Evolutionary conservation across 1,140 invertebrate species (phyloP).

Genomic region (Euwallacea fornicatus): DNA sequence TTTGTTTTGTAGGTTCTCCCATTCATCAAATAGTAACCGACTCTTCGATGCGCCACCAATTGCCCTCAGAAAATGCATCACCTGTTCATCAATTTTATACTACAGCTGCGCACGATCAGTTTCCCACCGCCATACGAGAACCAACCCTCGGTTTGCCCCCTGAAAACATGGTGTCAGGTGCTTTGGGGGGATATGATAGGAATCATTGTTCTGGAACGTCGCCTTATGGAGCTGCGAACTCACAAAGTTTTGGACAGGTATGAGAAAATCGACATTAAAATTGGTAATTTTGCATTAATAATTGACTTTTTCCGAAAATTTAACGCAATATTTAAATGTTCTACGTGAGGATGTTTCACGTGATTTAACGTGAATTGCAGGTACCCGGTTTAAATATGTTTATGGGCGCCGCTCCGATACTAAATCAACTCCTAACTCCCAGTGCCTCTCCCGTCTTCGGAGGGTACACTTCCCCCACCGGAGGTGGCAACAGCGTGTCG

Average conservation of each 20-base stretch:
- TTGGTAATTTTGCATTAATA: no score
- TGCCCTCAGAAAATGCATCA: slow-evolving; percentile 42
- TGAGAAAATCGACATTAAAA: neutral
- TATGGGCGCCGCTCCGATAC: slow-evolving; percentile 42
- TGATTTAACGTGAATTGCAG: slow-evolving; percentile 14
- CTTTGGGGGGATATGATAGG: slow-evolving; percentile 35
- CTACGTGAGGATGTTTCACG: no score
- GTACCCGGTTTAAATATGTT: slow-evolving; percentile 47
- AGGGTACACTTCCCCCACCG: slow-evolving; percentile 45
- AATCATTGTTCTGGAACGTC: slow-evolving; percentile 41
- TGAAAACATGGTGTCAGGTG: slow-evolving; percentile 38
- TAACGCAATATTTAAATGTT: no score
- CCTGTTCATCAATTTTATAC: slow-evolving; percentile 47
- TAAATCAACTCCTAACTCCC: slow-evolving; percentile 44
- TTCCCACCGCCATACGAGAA: slow-evolving; percentile 31
- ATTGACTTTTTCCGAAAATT: no score
- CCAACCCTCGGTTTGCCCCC: slow-evolving; percentile 41
- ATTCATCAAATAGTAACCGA: slow-evolving; percentile 60
- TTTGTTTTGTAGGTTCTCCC: slow-evolving; percentile 61
- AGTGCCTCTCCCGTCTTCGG: slow-evolving; percentile 49
- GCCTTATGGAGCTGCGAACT: slow-evolving; percentile 41
- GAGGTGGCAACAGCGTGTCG: slow-evolving; percentile 46
- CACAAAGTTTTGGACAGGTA: slow-evolving; percentile 35
- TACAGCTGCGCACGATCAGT: slow-evolving; percentile 17
- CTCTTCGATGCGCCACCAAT: slow-evolving; percentile 41